Percentiles rank a stretch among this genome's conserved stretches.
Conservation (phyloP, 1,140 invertebrate genomes). For the Platorchestia sp. region DNA sequence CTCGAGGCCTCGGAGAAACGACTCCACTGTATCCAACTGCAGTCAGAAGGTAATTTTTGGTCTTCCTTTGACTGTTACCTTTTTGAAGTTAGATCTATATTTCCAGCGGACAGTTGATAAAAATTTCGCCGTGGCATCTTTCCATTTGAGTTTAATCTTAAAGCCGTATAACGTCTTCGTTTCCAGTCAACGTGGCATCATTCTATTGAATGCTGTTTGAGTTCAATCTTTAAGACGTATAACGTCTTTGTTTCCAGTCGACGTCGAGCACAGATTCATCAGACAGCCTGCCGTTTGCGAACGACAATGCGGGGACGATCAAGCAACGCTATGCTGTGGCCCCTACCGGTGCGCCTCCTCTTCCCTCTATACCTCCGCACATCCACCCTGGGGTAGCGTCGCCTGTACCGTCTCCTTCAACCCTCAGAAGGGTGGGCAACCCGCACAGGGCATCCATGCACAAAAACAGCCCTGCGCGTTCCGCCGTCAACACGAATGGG, state of each 20-base stretch:
- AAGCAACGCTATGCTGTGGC: slow-evolving; percentile 78
- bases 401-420: slow-evolving; percentile 48
- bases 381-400: slow-evolving; percentile 57
- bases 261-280: slow-evolving; percentile 92
- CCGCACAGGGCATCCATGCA: slow-evolving; percentile 38
- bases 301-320: slow-evolving; percentile 98
- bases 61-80: neutral
- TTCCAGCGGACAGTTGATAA: neutral
- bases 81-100: neutral
- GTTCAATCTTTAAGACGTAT: slow-evolving; percentile 20
- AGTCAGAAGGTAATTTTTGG: slow-evolving; percentile 20
- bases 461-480: slow-evolving; percentile 38
- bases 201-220: neutral
- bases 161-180: neutral
- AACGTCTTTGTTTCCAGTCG: slow-evolving; percentile 76
- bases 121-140: neutral
- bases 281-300: slow-evolving; percentile 97
- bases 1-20: slow-evolving; percentile 80
- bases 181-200: slow-evolving; percentile 70
- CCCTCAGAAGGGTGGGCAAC: slow-evolving; percentile 37
- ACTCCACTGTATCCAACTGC: slow-evolving; percentile 77
- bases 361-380: slow-evolving; percentile 64
- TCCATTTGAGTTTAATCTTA: slow-evolving; percentile 13
- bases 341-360: slow-evolving; percentile 62
- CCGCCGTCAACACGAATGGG: neutral